Evolutionary conservation across 2,888 invertebrate genomes (phyloP).

Genomic region (Spicauda simplicius): DNA sequence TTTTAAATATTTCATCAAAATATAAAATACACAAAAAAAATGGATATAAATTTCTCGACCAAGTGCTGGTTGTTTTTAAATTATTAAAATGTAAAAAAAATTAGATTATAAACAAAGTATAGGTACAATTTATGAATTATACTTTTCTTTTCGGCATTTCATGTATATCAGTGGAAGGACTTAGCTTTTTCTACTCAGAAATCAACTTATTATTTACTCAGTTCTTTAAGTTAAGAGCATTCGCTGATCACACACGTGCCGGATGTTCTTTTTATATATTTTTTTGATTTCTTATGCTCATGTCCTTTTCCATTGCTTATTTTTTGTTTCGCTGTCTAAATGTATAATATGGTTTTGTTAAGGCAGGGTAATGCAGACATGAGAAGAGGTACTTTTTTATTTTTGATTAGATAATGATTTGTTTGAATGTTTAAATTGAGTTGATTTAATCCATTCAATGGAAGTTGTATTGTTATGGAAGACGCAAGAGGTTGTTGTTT

Average conservation of each 20-base stretch:
- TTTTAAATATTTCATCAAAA: conserved; percentile 85
- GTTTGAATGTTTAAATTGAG: conserved; percentile 83
- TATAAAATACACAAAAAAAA: conserved; percentile 85
- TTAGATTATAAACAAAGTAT: conserved; percentile 84
- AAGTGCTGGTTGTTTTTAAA: conserved; percentile 85
- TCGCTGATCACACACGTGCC: conserved; percentile 54
- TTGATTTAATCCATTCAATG: conserved; percentile 82
- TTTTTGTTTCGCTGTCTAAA: conserved; percentile 72
- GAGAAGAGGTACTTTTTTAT: conserved; percentile 81
- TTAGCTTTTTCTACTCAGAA: conserved; percentile 61
- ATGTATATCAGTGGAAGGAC: conserved; percentile 76
- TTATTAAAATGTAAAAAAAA: conserved; percentile 86
- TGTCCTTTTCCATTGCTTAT: conserved; percentile 81
- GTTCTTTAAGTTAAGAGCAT: conserved; percentile 47
- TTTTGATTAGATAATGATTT: conserved; percentile 76
- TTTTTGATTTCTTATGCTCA: conserved; percentile 81
- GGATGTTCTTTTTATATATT: conserved; percentile 68
- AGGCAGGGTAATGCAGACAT: conserved; percentile 83
- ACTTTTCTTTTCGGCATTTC: conserved; percentile 83
- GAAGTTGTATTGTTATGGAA: conserved; percentile 82
- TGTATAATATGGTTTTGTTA: conserved; percentile 82
- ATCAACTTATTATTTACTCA: conserved; percentile 55
- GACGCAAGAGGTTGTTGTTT: conserved; percentile 80
- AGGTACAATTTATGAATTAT: conserved; percentile 85
- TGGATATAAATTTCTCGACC: conserved; percentile 85